Conservation (phyloP, 2,888 invertebrate species). For the Erebia aethiops region DNA sequence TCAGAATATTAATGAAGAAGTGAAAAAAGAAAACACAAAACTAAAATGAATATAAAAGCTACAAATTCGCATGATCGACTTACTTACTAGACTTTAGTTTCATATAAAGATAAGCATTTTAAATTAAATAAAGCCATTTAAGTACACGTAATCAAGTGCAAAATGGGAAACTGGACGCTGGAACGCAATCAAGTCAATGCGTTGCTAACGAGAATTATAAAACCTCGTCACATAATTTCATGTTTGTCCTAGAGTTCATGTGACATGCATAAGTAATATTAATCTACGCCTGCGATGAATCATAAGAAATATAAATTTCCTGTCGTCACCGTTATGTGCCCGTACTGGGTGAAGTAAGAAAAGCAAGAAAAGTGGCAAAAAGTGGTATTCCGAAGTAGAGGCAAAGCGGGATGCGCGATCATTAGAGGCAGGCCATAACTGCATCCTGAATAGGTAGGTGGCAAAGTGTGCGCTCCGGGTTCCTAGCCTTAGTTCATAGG, state of each 20-base stretch:
- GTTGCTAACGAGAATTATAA: conserved; percentile 38
- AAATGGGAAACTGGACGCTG: conserved; percentile 37
- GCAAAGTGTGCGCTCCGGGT: conserved; percentile 67
- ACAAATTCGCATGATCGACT: conserved; percentile 8
- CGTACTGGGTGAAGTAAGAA: conserved; percentile 62
- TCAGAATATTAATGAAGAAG: too few species aligned
- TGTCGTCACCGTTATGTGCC: conserved; percentile 74
- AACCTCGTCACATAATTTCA: conserved; percentile 36
- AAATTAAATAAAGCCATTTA: conserved; percentile 40
- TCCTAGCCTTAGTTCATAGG: conserved; percentile 58
- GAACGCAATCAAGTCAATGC: conserved; percentile 34
- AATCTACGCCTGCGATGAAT: conserved; percentile 43
- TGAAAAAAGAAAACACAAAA: too few species aligned
- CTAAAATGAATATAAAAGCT: neutral
- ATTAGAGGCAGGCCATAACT: conserved; percentile 80
- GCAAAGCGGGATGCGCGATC: conserved; percentile 74
- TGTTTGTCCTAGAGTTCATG: conserved; percentile 37
- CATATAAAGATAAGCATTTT: conserved; percentile 29
- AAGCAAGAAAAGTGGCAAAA: conserved; percentile 71
- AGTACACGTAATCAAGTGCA: conserved; percentile 33
- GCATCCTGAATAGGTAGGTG: conserved; percentile 80
- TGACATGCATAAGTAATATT: conserved; percentile 40
- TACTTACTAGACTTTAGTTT: too few species aligned
- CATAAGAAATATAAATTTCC: conserved; percentile 49
- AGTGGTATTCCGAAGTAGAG: conserved; percentile 65